A percentile compares a stretch with the other conserved stretches of the same genome.
Conservation (phyloP, 2,797 vertebrate genomes). For the Parauchenoglanis punctatus region DNA sequence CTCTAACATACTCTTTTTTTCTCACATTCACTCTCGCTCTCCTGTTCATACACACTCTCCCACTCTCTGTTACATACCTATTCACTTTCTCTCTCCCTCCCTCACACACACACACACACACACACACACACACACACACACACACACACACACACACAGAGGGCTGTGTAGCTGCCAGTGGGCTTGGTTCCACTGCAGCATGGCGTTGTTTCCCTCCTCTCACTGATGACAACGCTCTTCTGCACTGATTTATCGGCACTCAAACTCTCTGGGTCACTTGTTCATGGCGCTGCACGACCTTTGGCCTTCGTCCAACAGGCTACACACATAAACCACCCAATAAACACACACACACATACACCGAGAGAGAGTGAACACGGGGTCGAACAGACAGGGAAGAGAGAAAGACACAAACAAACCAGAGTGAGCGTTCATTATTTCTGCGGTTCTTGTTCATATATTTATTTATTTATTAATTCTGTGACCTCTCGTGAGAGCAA, state of each 20-base stretch:
- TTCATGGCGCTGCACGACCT: conserved; percentile 39
- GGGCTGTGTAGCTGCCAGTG: background rate
- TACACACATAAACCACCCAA: conserved; percentile 16
- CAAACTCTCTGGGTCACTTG: conserved; percentile 18
- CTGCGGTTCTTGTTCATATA: background rate
- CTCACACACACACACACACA: conserved; percentile 8
- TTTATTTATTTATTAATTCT: background rate
- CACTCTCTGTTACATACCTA: background rate
- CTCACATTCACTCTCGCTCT: too few relatives aligned
- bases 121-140: conserved; percentile 12
- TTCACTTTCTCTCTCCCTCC: background rate
- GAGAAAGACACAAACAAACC: conserved; percentile 17
- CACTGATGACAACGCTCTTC: conserved; percentile 36
- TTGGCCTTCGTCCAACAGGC: conserved; percentile 43
- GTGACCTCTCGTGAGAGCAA: background rate
- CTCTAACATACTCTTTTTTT: too few relatives aligned
- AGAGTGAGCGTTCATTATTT: background rate
- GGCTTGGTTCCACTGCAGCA: background rate
- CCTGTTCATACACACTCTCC: too few relatives aligned
- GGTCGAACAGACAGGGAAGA: conserved; percentile 6
- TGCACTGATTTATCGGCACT: conserved; percentile 50
- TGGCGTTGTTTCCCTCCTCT: background rate
- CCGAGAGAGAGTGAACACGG: background rate
- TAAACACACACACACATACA: background rate
- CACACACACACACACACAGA: conserved; percentile 22